A percentile compares a stretch with the other conserved stretches of the same genome.
Evolutionary conservation across 2,113 vertebrate species (phyloP).

Genomic region (Peromyscus californicus): DNA sequence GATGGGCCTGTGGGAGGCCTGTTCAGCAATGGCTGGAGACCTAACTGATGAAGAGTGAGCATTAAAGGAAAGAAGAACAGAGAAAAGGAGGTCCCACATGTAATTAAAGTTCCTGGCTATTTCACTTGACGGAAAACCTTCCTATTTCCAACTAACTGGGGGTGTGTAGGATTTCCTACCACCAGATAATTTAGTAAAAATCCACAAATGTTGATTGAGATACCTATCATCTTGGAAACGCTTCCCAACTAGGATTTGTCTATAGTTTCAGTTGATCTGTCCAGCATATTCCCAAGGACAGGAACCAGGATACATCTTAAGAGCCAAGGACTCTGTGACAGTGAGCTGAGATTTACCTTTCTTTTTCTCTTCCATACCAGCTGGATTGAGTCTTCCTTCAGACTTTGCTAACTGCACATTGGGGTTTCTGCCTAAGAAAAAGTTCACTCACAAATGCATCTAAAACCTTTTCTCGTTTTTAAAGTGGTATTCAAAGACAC

Average conservation of each 20-base stretch:
- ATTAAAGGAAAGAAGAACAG: neutral
- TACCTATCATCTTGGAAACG: neutral
- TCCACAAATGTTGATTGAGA: neutral
- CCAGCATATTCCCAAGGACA: neutral
- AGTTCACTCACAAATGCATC: neutral
- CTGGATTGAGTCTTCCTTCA: neutral
- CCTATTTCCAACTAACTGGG: neutral
- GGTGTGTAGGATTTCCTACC: neutral
- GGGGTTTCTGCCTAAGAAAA: constrained; percentile 40
- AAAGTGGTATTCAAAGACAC: neutral
- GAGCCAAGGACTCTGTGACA: neutral
- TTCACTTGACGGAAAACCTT: constrained; percentile 4
- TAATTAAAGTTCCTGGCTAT: neutral
- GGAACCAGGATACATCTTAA: neutral
- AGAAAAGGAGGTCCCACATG: neutral
- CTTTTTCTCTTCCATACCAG: neutral
- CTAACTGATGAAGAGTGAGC: neutral
- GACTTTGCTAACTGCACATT: neutral
- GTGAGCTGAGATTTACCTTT: neutral
- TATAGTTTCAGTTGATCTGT: neutral
- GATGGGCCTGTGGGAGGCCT: neutral
- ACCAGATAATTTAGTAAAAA: neutral
- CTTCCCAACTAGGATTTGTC: neutral
- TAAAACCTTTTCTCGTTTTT: constrained; percentile 6
- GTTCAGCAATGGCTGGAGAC: neutral